Percentiles rank a stretch among this genome's conserved stretches.
Evolutionary conservation across 2,888 invertebrate genomes (phyloP).

Genomic region (Cybosia mesomella): DNA sequence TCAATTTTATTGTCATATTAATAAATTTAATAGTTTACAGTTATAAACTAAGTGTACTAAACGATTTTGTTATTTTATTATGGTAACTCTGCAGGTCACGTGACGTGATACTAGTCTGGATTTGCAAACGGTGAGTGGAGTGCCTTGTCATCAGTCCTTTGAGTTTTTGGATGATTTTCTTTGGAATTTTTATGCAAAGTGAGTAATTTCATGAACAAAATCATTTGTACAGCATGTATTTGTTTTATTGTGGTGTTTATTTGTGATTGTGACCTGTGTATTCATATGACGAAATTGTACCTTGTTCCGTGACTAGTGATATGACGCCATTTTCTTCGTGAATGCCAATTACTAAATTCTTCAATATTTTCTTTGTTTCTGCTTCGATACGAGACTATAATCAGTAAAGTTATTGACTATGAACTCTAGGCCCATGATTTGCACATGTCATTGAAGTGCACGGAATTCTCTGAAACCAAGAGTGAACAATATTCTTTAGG

Average conservation of each 20-base stretch:
- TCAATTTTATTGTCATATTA: no score
- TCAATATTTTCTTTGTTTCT: constrained; percentile 79
- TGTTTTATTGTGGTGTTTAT: constrained; percentile 67
- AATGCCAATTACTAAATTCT: constrained; percentile 86
- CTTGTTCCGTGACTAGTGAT: constrained; percentile 87
- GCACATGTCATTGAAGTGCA: constrained; percentile 47
- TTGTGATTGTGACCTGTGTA: constrained; percentile 74
- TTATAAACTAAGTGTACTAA: no score
- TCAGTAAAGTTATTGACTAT: constrained; percentile 42
- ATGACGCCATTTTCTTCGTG: constrained; percentile 88
- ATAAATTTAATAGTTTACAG: no score
- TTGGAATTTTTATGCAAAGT: constrained; percentile 86
- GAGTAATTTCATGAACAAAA: constrained; percentile 79
- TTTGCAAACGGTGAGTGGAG: constrained; percentile 88
- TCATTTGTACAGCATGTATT: constrained; percentile 68
- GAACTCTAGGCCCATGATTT: constrained; percentile 51
- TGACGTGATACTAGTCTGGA: constrained; percentile 79
- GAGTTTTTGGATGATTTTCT: constrained; percentile 87
- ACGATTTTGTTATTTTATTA: constrained; percentile 19
- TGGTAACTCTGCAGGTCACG: constrained; percentile 66
- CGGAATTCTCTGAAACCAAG: constrained; percentile 46
- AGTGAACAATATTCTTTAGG: constrained; percentile 53
- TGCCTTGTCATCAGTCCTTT: constrained; percentile 87
- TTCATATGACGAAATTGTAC: constrained; percentile 83
- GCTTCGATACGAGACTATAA: constrained; percentile 41